Evolutionary conservation across 37 sponge, comb jelly and placozoan species (phyloP).

Genomic region (Ianthella basta): DNA sequence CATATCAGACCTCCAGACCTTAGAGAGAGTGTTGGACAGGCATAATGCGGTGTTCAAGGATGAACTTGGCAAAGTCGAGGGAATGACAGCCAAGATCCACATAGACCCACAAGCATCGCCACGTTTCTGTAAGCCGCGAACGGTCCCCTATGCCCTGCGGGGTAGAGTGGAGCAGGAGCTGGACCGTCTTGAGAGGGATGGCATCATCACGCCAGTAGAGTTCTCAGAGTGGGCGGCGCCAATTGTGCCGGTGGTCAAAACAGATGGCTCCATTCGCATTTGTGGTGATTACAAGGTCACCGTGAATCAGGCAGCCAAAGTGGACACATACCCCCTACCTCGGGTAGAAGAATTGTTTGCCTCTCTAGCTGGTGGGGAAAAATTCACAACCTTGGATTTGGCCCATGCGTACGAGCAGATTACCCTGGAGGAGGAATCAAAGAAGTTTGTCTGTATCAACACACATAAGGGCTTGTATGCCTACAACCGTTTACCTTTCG

Average conservation of each 20-base stretch:
- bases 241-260: background rate
- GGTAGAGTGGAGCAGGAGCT: background rate
- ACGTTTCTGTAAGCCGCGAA: slow-evolving; percentile 5
- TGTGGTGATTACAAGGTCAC: slow-evolving; percentile 13
- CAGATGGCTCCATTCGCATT: background rate
- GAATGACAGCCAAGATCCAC: slow-evolving; percentile 4
- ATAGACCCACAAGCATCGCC: slow-evolving; percentile 9
- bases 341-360: background rate
- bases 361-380: background rate
- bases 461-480: slow-evolving; percentile 12
- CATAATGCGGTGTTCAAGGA: background rate
- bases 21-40: too few species aligned
- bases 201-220: background rate
- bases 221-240: slow-evolving; percentile 8
- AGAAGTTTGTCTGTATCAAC: background rate
- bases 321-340: background rate
- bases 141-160: slow-evolving; percentile 10
- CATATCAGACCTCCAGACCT: too few species aligned
- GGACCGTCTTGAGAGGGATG: background rate
- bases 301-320: background rate
- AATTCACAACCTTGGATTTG: background rate
- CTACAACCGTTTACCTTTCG: slow-evolving; percentile 8
- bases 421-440: background rate
- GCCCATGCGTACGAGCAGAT: slow-evolving; percentile 21
- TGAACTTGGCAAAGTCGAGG: background rate